phyloP scores from a whole-genome alignment of 2,888 invertebrate genomes.

The Heliconius erato region DNA sequence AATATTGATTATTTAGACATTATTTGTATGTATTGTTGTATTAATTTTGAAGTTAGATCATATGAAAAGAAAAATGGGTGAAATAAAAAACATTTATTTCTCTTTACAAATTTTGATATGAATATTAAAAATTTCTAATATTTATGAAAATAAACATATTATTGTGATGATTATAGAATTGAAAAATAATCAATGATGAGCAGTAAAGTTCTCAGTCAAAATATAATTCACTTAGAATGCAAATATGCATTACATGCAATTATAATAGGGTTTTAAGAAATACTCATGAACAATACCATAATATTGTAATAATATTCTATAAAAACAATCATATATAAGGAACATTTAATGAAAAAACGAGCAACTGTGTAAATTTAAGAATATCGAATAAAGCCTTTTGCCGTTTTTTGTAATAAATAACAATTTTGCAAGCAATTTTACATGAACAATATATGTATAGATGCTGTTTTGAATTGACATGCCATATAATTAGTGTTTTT shows the following conservation, averaged over 20 bases:
- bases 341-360: background rate
- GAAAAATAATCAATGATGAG: background rate
- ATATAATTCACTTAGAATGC: background rate
- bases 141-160: background rate
- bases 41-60: background rate
- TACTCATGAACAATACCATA: background rate
- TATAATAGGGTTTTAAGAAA: background rate
- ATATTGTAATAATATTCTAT: background rate
- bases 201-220: background rate
- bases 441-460: background rate
- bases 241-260: constrained; percentile 20
- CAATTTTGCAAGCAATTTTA: background rate
- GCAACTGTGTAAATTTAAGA: background rate
- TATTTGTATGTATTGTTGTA: too few relatives aligned
- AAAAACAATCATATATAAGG: background rate
- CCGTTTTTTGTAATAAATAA: constrained; percentile 6
- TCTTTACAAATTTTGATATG: background rate
- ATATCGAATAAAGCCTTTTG: background rate
- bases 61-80: background rate
- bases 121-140: background rate
- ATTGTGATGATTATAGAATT: background rate
- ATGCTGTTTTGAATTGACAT: constrained; percentile 9
- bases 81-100: background rate
- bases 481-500: background rate
- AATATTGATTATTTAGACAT: background rate